Percentiles rank a stretch among this genome's conserved stretches.
phyloP scores from a whole-genome alignment of 2,888 invertebrate species.

The Leucania comma region DNA sequence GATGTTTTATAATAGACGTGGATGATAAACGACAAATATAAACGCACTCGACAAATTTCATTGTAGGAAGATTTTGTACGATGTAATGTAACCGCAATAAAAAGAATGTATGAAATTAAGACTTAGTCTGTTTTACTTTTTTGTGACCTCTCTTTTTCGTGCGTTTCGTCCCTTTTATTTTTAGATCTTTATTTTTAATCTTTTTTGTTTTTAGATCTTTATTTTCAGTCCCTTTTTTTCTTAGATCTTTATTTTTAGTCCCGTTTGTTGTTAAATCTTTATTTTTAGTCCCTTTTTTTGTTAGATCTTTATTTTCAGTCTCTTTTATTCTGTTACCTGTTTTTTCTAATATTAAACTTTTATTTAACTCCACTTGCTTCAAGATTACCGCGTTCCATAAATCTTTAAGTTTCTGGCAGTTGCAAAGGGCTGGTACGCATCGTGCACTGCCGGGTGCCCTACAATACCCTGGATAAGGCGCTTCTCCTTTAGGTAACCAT shows the following conservation, averaged over 20 bases:
- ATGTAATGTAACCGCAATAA: slow-evolving; percentile 40
- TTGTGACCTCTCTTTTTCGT: neutral
- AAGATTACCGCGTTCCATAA: slow-evolving; percentile 70
- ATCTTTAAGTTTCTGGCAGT: slow-evolving; percentile 75
- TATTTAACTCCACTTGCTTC: neutral
- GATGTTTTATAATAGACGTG: slow-evolving; percentile 16
- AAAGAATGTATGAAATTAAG: slow-evolving; percentile 24
- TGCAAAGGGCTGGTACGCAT: slow-evolving; percentile 79
- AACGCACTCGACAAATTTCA: slow-evolving; percentile 14
- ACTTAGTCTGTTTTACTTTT: neutral
- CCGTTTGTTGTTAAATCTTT: neutral
- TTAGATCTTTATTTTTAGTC: neutral
- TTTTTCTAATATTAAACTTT: neutral
- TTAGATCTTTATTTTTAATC: no score
- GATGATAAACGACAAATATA: slow-evolving; percentile 18
- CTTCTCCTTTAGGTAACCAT: slow-evolving; percentile 78
- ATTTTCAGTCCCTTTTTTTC: no score
- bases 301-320: neutral
- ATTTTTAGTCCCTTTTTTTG: neutral
- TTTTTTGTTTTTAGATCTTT: no score
- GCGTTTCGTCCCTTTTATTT: no score
- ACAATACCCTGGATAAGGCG: slow-evolving; percentile 85
- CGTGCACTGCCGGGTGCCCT: slow-evolving; percentile 76
- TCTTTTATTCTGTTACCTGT: neutral
- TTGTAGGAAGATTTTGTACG: slow-evolving; percentile 39